A percentile compares a stretch with the other conserved stretches of the same genome.
Conservation (phyloP, 2,797 vertebrate species). For the Amazona ochrocephala region DNA sequence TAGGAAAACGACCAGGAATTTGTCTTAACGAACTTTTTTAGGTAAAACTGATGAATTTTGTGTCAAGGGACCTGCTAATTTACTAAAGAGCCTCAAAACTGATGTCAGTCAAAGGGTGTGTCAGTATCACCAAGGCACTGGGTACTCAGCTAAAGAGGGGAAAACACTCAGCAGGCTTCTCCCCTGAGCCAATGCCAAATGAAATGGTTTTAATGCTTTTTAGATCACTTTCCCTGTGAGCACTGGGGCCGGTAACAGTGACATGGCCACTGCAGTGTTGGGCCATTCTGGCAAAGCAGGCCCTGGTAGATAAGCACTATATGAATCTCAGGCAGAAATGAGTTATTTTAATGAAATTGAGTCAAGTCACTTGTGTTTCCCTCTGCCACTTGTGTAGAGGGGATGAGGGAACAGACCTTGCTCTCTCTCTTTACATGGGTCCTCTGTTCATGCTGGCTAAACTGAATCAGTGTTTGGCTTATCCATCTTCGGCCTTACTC, state of each 20-base stretch:
- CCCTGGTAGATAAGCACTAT: slow-evolving; percentile 45
- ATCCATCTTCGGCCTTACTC: neutral
- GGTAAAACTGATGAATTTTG: neutral
- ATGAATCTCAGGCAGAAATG: slow-evolving; percentile 58
- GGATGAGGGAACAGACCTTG: neutral
- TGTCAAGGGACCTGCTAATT: neutral
- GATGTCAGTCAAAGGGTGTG: neutral
- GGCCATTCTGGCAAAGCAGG: neutral
- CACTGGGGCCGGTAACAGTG: neutral
- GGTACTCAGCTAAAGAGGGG: neutral
- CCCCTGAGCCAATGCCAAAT: neutral
- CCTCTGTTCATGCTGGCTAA: neutral
- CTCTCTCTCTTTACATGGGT: slow-evolving; percentile 22
- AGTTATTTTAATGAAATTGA: slow-evolving; percentile 15
- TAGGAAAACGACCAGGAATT: neutral
- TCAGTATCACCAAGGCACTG: neutral
- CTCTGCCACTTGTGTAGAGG: neutral
- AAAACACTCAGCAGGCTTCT: neutral
- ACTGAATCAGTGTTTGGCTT: neutral
- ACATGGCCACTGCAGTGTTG: rapidly evolving
- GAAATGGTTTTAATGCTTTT: neutral
- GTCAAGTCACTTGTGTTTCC: neutral
- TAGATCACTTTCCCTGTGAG: neutral
- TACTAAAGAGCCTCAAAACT: neutral
- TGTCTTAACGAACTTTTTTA: neutral